Evolutionary conservation across 2,113 vertebrate genomes (phyloP), one percentile per base, ranked within the genome.

Genomic region (Salvelinus namaycush): DNA sequence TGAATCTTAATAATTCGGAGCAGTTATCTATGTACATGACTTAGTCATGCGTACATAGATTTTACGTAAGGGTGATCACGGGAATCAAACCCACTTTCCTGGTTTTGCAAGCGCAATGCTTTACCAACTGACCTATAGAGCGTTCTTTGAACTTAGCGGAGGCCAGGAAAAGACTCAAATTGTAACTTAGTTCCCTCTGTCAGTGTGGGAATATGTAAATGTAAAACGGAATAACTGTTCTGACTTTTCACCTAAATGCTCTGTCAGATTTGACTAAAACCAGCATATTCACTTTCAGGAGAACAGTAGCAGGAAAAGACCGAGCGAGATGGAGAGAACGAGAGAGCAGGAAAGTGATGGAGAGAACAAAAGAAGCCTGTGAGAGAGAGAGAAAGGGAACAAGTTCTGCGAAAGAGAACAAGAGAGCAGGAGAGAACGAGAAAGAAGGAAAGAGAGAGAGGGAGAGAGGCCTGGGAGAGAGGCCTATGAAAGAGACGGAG

Each of bases 211-310:
- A 86, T 85, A 77, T 82, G 74, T 70, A 80, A 87, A 89, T 80
- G 72, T 80, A 51, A 49, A 74, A 57, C 65, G 5, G n/a, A 24
- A 73, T 29, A 4, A 31, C 48, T 70, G 76, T 72, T 51, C 67
- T 48, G 12, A 14, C 27, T 12, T 71, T 76, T 75, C 80, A 77
- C 75, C 82, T 86, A 91, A 91, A 90, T 80, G 84, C 71, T 89
- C 80, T 82, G 87, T 89, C 83, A 87, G 85, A 86, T 88, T 87
- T 90, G 87, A 90, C 90, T 83, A 85, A 92, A 92, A 89, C 88
- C 90, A 90, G 87, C 88, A 88, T 84, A 60, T 83, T 89, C 90
- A 83, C 85, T 84, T 89, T 82, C 88, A 76, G 68, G 82, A 88
- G 76, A 83, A 79, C 87, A 29, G 39, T 72, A 59, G 69, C 65